These are phyloP conservation scores for Phoenicopterus ruber DNA, from an alignment of 2,113 vertebrate species.

Conservation along the genomic window DNA sequence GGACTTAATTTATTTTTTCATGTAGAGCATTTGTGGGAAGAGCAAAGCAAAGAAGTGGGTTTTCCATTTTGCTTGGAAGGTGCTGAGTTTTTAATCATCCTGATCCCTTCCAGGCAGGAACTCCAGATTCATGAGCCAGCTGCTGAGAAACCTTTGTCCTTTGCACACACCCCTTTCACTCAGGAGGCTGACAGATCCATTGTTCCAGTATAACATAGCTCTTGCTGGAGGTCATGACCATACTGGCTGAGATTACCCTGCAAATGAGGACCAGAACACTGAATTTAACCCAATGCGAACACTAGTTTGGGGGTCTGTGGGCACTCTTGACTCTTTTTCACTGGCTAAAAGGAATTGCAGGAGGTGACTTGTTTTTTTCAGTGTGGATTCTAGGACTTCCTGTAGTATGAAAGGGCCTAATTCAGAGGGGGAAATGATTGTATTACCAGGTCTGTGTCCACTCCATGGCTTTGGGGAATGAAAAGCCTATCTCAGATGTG, in stretches of 20 bases:
- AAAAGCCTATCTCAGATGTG: background rate
- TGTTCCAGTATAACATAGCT: conserved; percentile 51
- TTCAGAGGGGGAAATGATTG: background rate
- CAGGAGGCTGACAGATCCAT: conserved; percentile 54
- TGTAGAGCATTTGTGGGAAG: conserved; percentile 1
- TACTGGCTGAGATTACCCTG: conserved; percentile 53
- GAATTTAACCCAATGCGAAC: conserved; percentile 27
- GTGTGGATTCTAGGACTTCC: conserved; percentile 31
- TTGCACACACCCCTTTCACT: conserved; percentile 52
- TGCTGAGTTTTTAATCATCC: conserved; percentile 62
- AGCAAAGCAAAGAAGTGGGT: conserved; percentile 26
- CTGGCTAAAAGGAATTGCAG: conserved; percentile 42
- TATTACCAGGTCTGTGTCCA: background rate
- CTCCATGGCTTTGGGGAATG: background rate
- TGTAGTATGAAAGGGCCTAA: conserved; percentile 11
- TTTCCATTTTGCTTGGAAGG: conserved; percentile 51
- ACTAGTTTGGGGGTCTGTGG: background rate
- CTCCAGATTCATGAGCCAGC: conserved; percentile 44
- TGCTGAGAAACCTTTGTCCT: conserved; percentile 66
- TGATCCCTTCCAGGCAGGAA: conserved; percentile 57
- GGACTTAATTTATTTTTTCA: conserved; percentile 38
- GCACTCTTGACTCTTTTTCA: conserved; percentile 9
- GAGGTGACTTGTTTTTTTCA: conserved; percentile 1
- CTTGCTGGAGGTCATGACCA: conserved; percentile 60
- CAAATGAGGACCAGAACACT: conserved; percentile 59